Evolutionary conservation across 2,888 invertebrate species (phyloP).

Genomic region (Phorcus lineatus): DNA sequence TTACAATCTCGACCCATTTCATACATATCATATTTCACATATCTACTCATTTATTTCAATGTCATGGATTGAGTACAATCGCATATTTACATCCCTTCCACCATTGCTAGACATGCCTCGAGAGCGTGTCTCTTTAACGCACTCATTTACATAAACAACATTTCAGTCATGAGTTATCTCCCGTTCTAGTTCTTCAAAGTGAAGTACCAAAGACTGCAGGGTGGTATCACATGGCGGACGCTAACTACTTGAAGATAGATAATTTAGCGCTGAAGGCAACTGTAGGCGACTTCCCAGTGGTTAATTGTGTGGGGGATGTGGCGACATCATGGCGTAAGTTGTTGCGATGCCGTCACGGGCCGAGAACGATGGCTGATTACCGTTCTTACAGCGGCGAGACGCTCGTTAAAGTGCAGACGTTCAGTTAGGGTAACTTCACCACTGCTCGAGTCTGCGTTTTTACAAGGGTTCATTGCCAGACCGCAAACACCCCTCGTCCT

Average conservation of each 20-base stretch:
- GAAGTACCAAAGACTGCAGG: background rate
- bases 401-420: background rate
- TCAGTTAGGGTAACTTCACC: background rate
- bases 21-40: too few species aligned
- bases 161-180: background rate
- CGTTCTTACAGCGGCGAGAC: background rate
- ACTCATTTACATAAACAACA: background rate
- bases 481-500: too few species aligned
- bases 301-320: background rate
- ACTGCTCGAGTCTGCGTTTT: too few species aligned
- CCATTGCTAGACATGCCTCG: background rate
- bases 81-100: too few species aligned
- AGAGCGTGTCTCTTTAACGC: background rate
- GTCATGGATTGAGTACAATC: too few species aligned
- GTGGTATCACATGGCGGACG: background rate
- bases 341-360: background rate
- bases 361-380: background rate
- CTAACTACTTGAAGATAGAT: conserved; percentile 1
- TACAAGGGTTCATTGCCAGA: too few species aligned
- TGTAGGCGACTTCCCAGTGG: background rate
- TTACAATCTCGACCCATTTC: too few species aligned
- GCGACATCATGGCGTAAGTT: background rate
- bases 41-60: too few species aligned
- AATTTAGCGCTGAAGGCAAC: background rate
- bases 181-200: background rate